phyloP scores from a whole-genome alignment of 2,888 invertebrate genomes.

The Pherbina coryleti region DNA sequence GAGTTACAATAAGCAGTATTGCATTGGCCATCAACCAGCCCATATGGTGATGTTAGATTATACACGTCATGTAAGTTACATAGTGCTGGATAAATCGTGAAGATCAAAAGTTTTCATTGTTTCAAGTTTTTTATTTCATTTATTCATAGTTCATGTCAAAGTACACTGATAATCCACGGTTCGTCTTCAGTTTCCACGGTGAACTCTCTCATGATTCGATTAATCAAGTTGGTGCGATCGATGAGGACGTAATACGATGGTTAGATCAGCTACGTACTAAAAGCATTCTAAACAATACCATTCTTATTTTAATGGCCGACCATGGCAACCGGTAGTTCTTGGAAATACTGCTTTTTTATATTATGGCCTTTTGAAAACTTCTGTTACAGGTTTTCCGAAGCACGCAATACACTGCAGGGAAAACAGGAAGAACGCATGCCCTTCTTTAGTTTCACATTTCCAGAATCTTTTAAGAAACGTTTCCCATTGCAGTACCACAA shows the following conservation, averaged over 20 bases:
- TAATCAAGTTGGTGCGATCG: slow-evolving; percentile 82
- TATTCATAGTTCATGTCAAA: slow-evolving; percentile 71
- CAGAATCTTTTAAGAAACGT: slow-evolving; percentile 75
- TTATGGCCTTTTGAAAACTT: not conserved
- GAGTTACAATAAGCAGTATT: slow-evolving; percentile 73
- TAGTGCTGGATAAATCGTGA: too few relatives aligned
- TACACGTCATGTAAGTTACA: slow-evolving; percentile 74
- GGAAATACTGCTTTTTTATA: not conserved
- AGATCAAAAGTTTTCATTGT: not conserved
- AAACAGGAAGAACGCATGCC: slow-evolving; percentile 93
- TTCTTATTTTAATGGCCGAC: slow-evolving; percentile 92
- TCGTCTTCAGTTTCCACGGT: slow-evolving; percentile 89
- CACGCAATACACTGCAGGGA: slow-evolving; percentile 89
- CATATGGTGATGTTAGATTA: slow-evolving; percentile 78
- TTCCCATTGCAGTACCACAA: slow-evolving; percentile 75
- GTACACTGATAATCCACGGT: slow-evolving; percentile 80
- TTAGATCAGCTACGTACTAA: slow-evolving; percentile 74
- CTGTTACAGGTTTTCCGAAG: slow-evolving; percentile 78
- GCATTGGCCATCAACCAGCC: slow-evolving; percentile 80
- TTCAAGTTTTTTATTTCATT: not conserved
- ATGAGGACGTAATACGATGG: slow-evolving; percentile 79
- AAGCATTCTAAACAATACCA: slow-evolving; percentile 81
- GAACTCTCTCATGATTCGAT: slow-evolving; percentile 90
- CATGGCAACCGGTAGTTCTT: slow-evolving; percentile 83
- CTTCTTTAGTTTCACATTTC: slow-evolving; percentile 84